Evolutionary conservation across 53 echinoderm and acorn worm genomes (phyloP).

Genomic region (Apostichopus leukothele): DNA sequence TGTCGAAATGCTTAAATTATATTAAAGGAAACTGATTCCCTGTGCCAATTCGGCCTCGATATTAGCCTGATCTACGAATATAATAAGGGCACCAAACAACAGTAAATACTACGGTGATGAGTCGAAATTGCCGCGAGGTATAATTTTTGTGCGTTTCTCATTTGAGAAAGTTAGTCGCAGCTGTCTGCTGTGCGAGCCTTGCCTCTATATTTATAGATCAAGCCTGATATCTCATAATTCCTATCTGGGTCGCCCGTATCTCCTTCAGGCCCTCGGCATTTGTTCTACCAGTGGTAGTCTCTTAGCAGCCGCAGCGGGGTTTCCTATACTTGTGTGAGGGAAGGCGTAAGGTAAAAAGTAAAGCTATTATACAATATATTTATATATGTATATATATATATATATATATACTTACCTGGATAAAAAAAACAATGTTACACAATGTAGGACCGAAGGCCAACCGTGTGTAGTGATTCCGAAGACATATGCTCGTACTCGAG

Average conservation of each 20-base stretch:
- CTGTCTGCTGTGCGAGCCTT: neutral
- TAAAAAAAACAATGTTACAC: neutral
- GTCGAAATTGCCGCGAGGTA: neutral
- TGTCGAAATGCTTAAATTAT: no score
- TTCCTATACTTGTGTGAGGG: neutral
- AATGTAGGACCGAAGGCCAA: neutral
- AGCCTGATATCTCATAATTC: constrained; percentile 24
- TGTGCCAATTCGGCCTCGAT: no score
- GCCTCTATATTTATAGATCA: constrained; percentile 10
- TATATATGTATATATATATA: no score
- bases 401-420: no score
- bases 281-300: constrained; percentile 17
- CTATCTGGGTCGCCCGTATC: constrained; percentile 38
- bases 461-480: neutral
- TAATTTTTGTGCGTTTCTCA: neutral
- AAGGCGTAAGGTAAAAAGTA: neutral
- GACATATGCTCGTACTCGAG: no score
- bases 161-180: neutral
- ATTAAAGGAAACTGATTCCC: no score
- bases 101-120: neutral
- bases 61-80: no score
- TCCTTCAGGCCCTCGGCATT: constrained; percentile 40
- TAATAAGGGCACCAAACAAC: no score
- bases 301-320: neutral
- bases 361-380: no score